phyloP scores from a whole-genome alignment of 1,140 invertebrate species.

The Drosophila lacertosa region DNA sequence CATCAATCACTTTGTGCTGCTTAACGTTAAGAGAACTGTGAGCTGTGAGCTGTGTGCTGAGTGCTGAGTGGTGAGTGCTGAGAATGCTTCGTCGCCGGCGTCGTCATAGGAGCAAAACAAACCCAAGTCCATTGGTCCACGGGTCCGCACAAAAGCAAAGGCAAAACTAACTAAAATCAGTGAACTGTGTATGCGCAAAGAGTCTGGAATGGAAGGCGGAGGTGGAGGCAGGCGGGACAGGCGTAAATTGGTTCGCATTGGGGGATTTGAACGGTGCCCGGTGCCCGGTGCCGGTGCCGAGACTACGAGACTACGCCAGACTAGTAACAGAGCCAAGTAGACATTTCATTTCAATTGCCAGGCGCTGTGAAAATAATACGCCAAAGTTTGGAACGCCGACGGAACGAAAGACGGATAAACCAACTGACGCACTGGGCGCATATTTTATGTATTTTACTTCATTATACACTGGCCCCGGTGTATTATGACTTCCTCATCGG shows the following conservation, averaged over 20 bases:
- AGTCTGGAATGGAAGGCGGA: no score
- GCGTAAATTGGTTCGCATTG: constrained; percentile 72
- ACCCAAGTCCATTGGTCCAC: constrained; percentile 37
- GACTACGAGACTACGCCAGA: constrained; percentile 12
- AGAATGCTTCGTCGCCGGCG: constrained; percentile 27
- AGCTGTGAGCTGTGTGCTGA: constrained; percentile 48
- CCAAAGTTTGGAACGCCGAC: constrained; percentile 39
- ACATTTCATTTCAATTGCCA: constrained; percentile 58
- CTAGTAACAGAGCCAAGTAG: constrained; percentile 32
- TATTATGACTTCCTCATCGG: constrained; percentile 13
- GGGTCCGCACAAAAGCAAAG: constrained; percentile 1
- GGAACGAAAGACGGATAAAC: constrained; percentile 11
- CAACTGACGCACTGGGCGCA: constrained; percentile 43
- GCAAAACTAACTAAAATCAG: constrained; percentile 70
- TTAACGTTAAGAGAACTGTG: constrained; percentile 60
- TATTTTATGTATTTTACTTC: constrained; percentile 75
- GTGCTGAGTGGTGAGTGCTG: constrained; percentile 46
- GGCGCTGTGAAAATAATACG: constrained; percentile 49
- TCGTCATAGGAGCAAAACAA: constrained; percentile 38
- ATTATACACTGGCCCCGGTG: constrained; percentile 54
- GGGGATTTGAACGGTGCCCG: constrained; percentile 22
- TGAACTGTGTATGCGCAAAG: constrained; percentile 61
- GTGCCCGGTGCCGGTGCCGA: no score
- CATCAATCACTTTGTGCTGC: constrained; percentile 80
- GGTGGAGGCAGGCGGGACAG: constrained; percentile 40